Evolutionary conservation across 2,797 vertebrate species (phyloP).

Genomic region (Protosalanx chinensis): DNA sequence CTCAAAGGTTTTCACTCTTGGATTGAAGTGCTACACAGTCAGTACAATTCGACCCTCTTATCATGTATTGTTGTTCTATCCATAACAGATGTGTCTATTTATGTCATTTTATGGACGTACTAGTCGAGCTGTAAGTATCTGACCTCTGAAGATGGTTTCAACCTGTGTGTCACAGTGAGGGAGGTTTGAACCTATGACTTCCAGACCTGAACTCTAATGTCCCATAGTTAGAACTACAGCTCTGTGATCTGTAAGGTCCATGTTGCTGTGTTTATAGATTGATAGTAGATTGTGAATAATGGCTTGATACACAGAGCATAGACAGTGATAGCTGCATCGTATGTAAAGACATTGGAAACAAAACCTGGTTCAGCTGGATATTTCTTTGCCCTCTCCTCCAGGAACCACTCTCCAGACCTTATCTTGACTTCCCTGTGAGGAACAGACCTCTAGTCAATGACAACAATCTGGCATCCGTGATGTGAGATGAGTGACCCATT

Average conservation of each 20-base stretch:
- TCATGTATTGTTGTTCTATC: no score
- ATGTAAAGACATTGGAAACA: slow-evolving; percentile 26
- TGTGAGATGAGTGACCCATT: background rate
- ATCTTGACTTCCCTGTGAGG: slow-evolving; percentile 83
- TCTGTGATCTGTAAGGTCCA: no score
- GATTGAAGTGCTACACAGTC: no score
- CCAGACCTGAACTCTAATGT: no score
- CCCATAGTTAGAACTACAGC: no score
- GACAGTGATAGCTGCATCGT: background rate
- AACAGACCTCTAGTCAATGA: slow-evolving; percentile 25
- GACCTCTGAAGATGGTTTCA: no score
- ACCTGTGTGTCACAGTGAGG: no score
- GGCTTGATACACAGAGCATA: background rate
- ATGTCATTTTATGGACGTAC: no score
- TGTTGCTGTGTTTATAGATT: background rate
- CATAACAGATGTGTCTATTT: no score
- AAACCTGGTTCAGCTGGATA: slow-evolving; percentile 82
- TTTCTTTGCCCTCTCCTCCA: slow-evolving; percentile 85
- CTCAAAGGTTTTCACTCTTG: background rate
- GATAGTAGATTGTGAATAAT: background rate
- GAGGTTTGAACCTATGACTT: no score
- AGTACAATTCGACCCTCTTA: no score
- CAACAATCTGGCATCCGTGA: background rate
- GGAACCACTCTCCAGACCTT: slow-evolving; percentile 91
- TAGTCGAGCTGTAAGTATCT: no score